phyloP scores from a whole-genome alignment of 2,113 vertebrate genomes.

The Madoqua kirkii region DNA sequence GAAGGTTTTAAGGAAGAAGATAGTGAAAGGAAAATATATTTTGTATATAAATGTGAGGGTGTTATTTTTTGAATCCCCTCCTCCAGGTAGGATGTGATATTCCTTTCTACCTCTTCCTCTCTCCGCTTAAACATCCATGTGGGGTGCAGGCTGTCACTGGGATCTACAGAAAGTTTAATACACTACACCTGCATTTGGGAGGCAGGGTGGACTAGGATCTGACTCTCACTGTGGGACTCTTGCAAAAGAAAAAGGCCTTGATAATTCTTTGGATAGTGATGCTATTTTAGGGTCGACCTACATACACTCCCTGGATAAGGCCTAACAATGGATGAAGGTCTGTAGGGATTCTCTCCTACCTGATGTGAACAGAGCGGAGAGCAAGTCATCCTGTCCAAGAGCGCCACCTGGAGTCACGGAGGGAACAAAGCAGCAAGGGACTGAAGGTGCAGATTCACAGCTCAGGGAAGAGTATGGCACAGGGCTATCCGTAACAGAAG shows the following conservation, averaged over 20 bases:
- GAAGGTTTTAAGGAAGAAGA: not conserved
- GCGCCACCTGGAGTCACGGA: slow-evolving; percentile 24
- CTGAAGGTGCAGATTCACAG: not conserved
- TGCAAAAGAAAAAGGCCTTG: not conserved
- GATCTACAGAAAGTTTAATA: not conserved
- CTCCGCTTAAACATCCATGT: not conserved
- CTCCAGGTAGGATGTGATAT: not conserved
- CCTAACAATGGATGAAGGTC: not conserved
- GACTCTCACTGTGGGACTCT: not conserved
- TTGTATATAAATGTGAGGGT: not conserved
- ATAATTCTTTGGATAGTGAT: not conserved
- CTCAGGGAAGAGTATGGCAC: not conserved
- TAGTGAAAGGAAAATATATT: not conserved
- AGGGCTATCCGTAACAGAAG: fast-evolving
- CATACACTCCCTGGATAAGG: not conserved
- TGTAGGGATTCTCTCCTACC: not conserved
- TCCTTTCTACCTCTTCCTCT: not conserved
- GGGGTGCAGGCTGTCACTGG: not conserved
- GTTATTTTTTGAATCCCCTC: not conserved
- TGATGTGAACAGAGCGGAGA: not conserved
- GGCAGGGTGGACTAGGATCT: not conserved
- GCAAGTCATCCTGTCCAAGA: not conserved
- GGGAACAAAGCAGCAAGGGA: not conserved
- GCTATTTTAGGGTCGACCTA: not conserved
- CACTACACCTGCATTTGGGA: not conserved